phyloP scores from a whole-genome alignment of 2,888 invertebrate genomes.

The Dione juno region DNA sequence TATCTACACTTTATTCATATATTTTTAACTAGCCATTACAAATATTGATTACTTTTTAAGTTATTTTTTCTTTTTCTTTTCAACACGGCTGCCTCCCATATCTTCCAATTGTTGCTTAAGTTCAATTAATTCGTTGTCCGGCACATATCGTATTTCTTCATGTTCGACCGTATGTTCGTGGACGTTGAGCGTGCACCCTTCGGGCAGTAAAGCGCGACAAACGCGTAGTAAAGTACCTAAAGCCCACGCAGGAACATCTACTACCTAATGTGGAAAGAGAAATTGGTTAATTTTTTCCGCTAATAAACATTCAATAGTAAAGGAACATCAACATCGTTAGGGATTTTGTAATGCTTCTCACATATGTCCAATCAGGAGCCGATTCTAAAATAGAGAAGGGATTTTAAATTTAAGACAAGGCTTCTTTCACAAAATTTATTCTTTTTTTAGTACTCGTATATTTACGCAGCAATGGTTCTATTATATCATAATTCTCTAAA shows the following conservation, averaged over 20 bases:
- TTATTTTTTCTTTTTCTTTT: slow-evolving; percentile 71
- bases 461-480: too few species aligned
- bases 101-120: slow-evolving; percentile 89
- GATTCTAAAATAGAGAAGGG: too few species aligned
- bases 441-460: too few species aligned
- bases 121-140: slow-evolving; percentile 90
- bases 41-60: slow-evolving; percentile 13
- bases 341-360: too few species aligned
- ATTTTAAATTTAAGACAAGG: too few species aligned
- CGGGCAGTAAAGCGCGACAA: slow-evolving; percentile 89
- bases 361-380: too few species aligned
- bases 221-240: slow-evolving; percentile 89
- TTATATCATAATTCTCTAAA: too few species aligned
- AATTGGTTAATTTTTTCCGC: not conserved
- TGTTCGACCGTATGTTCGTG: slow-evolving; percentile 86
- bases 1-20: slow-evolving; percentile 15
- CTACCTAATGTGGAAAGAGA: slow-evolving; percentile 64
- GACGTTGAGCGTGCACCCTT: slow-evolving; percentile 89
- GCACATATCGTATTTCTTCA: slow-evolving; percentile 90
- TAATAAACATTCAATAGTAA: not conserved
- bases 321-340: too few species aligned
- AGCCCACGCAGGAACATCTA: slow-evolving; percentile 85
- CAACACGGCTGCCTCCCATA: slow-evolving; percentile 82
- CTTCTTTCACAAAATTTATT: too few species aligned
- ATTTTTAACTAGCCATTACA: slow-evolving; percentile 11